Evolutionary conservation across 2,888 invertebrate genomes (phyloP).

Genomic region (Meliscaeva auricollis): DNA sequence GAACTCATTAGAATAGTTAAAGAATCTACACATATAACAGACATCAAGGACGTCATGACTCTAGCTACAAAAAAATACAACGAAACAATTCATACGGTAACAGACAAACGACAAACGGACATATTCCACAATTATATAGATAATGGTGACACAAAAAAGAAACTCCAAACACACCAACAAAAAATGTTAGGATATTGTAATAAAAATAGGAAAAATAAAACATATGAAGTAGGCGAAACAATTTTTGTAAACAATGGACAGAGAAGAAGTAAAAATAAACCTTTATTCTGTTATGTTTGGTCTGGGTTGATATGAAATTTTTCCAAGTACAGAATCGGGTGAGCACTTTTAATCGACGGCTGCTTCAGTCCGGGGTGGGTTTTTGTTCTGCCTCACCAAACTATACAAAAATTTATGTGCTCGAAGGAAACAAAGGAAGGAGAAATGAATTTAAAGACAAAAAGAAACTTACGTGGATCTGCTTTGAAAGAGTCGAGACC

Average conservation of each 20-base stretch:
- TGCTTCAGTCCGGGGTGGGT: constrained; percentile 14
- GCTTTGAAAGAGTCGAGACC: constrained; percentile 1
- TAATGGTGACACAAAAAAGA: constrained; percentile 13
- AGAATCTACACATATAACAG: constrained; percentile 4
- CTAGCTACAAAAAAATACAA: constrained; percentile 8
- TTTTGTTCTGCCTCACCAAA: not conserved
- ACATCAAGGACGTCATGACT: constrained; percentile 6
- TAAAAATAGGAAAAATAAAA: constrained; percentile 36
- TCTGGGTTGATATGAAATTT: not conserved
- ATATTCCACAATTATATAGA: constrained; percentile 30
- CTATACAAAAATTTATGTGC: constrained; percentile 6
- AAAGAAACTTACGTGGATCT: not conserved
- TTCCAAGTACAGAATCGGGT: not conserved
- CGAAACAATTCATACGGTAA: constrained; percentile 18
- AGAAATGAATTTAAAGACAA: too few relatives aligned
- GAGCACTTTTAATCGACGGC: constrained; percentile 20
- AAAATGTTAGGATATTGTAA: constrained; percentile 20
- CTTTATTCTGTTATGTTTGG: constrained; percentile 18
- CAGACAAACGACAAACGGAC: constrained; percentile 21
- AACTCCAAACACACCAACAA: constrained; percentile 17
- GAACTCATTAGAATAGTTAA: constrained; percentile 6
- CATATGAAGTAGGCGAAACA: constrained; percentile 20
- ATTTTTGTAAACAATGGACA: constrained; percentile 20
- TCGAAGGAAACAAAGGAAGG: not conserved
- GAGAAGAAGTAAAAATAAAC: constrained; percentile 23